phyloP scores from a whole-genome alignment of 92 coral and sea anemone species.

The Zoanthus solanderi region DNA sequence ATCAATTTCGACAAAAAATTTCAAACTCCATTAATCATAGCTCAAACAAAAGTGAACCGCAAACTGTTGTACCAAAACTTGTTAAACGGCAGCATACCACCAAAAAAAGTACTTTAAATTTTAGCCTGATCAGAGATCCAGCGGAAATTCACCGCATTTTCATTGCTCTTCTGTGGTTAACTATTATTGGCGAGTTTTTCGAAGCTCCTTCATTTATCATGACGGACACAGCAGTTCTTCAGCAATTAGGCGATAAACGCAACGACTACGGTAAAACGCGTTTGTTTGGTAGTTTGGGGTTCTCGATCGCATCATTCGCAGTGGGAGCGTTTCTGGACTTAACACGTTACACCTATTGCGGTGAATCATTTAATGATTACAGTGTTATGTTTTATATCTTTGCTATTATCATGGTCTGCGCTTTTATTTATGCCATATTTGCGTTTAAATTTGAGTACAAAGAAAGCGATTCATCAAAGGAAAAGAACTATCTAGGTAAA shows the following conservation, averaged over 20 bases:
- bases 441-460: conserved; percentile 85
- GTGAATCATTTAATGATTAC: conserved; percentile 84
- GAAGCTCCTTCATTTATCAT: conserved; percentile 97
- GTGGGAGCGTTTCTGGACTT: conserved; percentile 93
- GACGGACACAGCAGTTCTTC: conserved; percentile 92
- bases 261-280: conserved; percentile 96
- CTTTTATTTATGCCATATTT: conserved; percentile 76
- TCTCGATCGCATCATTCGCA: conserved; percentile 88
- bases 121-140: conserved; percentile 69
- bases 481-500: conserved; percentile 33
- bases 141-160: conserved; percentile 76
- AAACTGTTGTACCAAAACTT: background rate
- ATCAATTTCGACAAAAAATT: background rate
- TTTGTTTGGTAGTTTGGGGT: conserved; percentile 91
- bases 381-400: conserved; percentile 87
- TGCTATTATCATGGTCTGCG: conserved; percentile 80
- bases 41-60: background rate
- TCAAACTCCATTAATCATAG: background rate
- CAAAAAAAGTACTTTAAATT: conserved; percentile 8
- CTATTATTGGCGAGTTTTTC: conserved; percentile 89
- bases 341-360: conserved; percentile 87
- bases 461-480: conserved; percentile 25
- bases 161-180: conserved; percentile 74
- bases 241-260: conserved; percentile 84
- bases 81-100: background rate